Evolutionary conservation across 2,888 invertebrate genomes (phyloP), one percentile per base, ranked within the genome.

Genomic region (Xanthostigma xanthostigma): DNA sequence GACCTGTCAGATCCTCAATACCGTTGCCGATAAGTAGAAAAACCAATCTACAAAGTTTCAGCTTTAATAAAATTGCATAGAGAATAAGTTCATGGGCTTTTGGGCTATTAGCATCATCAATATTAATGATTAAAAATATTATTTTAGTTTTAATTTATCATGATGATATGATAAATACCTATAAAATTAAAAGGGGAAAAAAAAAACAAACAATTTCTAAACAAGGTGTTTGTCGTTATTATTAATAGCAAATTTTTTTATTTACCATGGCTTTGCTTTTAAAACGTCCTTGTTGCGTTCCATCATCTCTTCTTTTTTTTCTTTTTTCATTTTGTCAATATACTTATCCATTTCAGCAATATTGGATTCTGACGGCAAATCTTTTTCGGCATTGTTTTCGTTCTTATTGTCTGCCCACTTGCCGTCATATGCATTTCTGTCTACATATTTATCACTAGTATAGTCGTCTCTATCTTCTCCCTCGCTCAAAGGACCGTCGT

Each of bases 381-480:
- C 57, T 37, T 53, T 48, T 36, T 51, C 49, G 11, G 38, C 47
- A 43, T 51, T 46, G 9, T 47, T 45, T 44, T 51, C 56, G 44
- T 52, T 55, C 9, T 51, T 56, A 36, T 75, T 76, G 49, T 77
- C 78, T 0, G 77, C 76, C 78, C 79, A 78, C 60, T 78, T 79
- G 5, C 79, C 78, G 56, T 77, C 79, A 57, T 76, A 79, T 54
- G 76, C 74, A 62, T 78, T 78, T 46, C 78, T 67, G 62, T 76
- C 76, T 50, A 76, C 75, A 61, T 71, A 75, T 55, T 61, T 63
- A 37, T 64, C 63, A 39, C 56, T 60, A 41, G 60, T 62, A 51
- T 71, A 70, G 57, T 76, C 76, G 55, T 73, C 73, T 40, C 75
- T 64, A 53, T 74, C 75, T 55, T 76, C 76, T 9, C 75, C 75